Percentiles rank a stretch among this genome's conserved stretches.
These are phyloP conservation scores for Girardia tigrina DNA, from an alignment of 2,888 invertebrate species.

Conservation along the genomic window DNA sequence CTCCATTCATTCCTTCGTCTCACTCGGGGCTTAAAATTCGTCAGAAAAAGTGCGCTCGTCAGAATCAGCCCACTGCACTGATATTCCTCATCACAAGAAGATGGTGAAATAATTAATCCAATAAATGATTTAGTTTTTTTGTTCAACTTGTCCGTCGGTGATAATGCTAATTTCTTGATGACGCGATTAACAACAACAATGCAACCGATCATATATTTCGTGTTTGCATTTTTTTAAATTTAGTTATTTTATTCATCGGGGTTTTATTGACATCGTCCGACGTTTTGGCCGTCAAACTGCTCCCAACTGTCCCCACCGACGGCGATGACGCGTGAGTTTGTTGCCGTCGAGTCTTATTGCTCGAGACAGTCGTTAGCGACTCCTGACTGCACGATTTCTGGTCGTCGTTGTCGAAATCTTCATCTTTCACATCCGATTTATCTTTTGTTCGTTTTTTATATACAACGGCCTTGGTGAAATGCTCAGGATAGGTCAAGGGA, in stretches of 20 bases:
- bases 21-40: too few relatives aligned
- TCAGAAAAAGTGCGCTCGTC: too few relatives aligned
- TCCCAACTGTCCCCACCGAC: constrained; percentile 16
- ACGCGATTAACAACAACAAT: too few relatives aligned
- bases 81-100: too few relatives aligned
- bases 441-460: constrained; percentile 53
- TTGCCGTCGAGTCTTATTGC: background rate
- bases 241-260: background rate
- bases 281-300: background rate
- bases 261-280: background rate
- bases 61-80: too few relatives aligned
- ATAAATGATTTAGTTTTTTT: too few relatives aligned
- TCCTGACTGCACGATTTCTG: constrained; percentile 8
- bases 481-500: constrained; percentile 91
- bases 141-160: too few relatives aligned
- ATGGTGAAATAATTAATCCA: too few relatives aligned
- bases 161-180: too few relatives aligned
- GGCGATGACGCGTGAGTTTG: background rate
- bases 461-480: constrained; percentile 88
- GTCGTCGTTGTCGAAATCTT: background rate
- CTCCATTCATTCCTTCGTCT: too few relatives aligned
- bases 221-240: too few relatives aligned
- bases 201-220: too few relatives aligned
- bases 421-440: constrained; percentile 11
- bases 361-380: background rate